Evolutionary conservation across 2,888 invertebrate species (phyloP).

Genomic region (Drosophila mayaguana): DNA sequence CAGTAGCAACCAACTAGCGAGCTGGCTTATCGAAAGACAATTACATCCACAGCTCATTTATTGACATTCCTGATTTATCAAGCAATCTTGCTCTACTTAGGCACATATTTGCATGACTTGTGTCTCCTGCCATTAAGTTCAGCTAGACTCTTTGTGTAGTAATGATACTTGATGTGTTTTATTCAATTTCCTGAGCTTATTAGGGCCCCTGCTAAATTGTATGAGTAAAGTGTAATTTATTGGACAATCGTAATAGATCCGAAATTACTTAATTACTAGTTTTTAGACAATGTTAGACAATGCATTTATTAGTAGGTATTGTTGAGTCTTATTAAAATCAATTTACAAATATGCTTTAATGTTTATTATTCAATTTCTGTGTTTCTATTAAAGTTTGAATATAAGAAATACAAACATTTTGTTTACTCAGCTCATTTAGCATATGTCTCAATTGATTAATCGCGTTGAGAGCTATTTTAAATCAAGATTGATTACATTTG

Average conservation of each 20-base stretch:
- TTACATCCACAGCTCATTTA: neutral
- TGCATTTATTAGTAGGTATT: neutral
- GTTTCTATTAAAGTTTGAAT: neutral
- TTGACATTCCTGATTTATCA: neutral
- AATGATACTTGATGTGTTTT: neutral
- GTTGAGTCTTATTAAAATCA: neutral
- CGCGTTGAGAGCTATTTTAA: neutral
- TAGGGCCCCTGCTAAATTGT: too few species aligned
- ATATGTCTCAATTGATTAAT: neutral
- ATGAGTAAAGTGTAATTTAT: too few species aligned
- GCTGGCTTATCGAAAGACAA: neutral
- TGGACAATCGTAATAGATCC: too few species aligned
- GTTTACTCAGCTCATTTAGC: neutral
- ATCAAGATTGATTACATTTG: slow-evolving; percentile 1
- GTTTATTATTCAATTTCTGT: neutral
- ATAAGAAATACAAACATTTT: neutral
- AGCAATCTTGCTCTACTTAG: neutral
- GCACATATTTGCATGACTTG: slow-evolving; percentile 1
- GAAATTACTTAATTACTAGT: too few species aligned
- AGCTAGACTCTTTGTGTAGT: neutral
- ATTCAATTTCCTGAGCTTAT: too few species aligned
- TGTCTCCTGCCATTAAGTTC: neutral
- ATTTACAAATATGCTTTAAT: neutral
- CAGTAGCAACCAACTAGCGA: neutral
- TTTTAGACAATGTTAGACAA: too few species aligned